Conservation (phyloP, 1,140 invertebrate species). For the Aphelenchoides besseyi region DNA sequence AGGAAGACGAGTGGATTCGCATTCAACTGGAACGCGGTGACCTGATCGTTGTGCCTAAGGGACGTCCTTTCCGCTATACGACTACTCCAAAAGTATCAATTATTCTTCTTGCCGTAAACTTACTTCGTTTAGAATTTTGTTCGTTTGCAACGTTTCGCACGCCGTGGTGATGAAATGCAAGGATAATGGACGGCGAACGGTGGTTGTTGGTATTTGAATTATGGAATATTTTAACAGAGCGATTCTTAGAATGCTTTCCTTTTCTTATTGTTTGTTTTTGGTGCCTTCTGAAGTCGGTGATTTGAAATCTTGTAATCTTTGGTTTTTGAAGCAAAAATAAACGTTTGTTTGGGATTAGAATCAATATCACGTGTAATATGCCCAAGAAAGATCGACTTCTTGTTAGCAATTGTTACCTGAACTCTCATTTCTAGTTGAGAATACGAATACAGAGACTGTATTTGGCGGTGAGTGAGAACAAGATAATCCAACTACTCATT, state of each 20-base stretch:
- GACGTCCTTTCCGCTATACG: slow-evolving; percentile 50
- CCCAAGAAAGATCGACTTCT: too few species aligned
- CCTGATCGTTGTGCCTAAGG: slow-evolving; percentile 57
- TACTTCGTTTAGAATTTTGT: slow-evolving; percentile 52
- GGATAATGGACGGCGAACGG: slow-evolving; percentile 12
- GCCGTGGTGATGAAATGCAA: slow-evolving; percentile 23
- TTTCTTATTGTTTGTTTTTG: not conserved
- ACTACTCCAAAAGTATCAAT: slow-evolving; percentile 51
- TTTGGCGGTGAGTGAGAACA: too few species aligned
- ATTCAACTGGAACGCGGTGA: slow-evolving; percentile 53
- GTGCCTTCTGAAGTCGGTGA: not conserved
- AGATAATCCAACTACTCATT: too few species aligned
- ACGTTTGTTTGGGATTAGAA: not conserved
- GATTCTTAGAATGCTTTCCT: not conserved
- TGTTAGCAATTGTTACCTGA: too few species aligned
- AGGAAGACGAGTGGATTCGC: slow-evolving; percentile 51
- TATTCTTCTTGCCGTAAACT: not conserved
- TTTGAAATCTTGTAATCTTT: too few species aligned
- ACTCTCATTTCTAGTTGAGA: too few species aligned
- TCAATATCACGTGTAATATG: too few species aligned
- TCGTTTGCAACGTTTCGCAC: slow-evolving; percentile 52
- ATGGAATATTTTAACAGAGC: not conserved
- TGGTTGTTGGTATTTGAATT: not conserved
- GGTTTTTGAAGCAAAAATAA: not conserved
- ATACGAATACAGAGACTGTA: too few species aligned